Percentiles rank a stretch among this genome's conserved stretches.
These are phyloP conservation scores for Galbula dea DNA, from an alignment of 2,113 vertebrate genomes.

Conservation along the genomic window DNA sequence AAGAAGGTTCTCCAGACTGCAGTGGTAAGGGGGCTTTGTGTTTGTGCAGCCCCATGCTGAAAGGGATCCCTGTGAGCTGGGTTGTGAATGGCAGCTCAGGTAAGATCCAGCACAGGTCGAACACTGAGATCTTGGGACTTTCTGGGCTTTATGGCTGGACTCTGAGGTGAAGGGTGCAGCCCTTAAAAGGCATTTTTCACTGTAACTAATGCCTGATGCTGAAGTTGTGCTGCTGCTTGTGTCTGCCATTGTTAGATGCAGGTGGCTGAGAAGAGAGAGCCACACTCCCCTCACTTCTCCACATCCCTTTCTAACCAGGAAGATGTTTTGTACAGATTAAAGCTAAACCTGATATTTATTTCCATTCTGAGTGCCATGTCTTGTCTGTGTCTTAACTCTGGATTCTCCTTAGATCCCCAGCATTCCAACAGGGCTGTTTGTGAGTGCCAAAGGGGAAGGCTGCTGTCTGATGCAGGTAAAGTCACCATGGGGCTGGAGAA, in stretches of 20 bases:
- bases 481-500: background rate
- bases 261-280: background rate
- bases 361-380: conserved; percentile 16
- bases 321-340: background rate
- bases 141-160: background rate
- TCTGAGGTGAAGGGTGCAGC: background rate
- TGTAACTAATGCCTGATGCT: background rate
- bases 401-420: conserved; percentile 83
- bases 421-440: conserved; percentile 91
- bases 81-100: background rate
- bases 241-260: background rate
- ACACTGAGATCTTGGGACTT: background rate
- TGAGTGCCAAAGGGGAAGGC: conserved; percentile 92
- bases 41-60: background rate
- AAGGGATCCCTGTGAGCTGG: background rate
- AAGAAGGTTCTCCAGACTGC: conserved; percentile 89
- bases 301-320: background rate
- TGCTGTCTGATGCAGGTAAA: conserved; percentile 95
- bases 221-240: background rate
- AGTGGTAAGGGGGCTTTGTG: conserved; percentile 69
- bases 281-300: background rate
- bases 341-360: background rate
- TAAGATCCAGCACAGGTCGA: background rate
- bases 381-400: conserved; percentile 28
- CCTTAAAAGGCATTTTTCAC: background rate